Conservation (phyloP, 2,113 vertebrate genomes). For the Triplophysa siluroides region DNA sequence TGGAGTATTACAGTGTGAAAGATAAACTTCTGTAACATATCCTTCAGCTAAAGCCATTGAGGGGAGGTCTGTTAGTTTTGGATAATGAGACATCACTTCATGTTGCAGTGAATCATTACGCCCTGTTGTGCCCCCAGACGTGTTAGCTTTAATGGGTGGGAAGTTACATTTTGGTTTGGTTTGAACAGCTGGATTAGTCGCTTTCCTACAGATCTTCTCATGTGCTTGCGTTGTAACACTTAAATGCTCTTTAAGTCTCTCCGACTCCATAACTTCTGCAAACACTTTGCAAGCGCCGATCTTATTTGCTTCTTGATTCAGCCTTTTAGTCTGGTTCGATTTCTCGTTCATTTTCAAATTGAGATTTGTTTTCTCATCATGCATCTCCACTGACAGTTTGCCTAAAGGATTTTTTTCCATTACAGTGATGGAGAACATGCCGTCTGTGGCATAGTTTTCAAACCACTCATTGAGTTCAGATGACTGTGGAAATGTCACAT, state of each 20-base stretch:
- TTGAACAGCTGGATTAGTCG: background rate
- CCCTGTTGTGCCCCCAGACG: background rate
- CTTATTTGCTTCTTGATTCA: background rate
- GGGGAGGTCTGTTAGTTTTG: conserved; percentile 72
- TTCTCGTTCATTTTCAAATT: conserved; percentile 77
- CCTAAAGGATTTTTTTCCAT: conserved; percentile 79
- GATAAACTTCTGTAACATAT: conserved; percentile 75
- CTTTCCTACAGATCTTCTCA: background rate
- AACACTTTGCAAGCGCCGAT: too few relatives aligned
- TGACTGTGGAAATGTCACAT: conserved; percentile 68
- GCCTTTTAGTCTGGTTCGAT: conserved; percentile 8
- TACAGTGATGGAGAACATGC: conserved; percentile 74
- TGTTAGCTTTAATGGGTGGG: background rate
- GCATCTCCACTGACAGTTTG: conserved; percentile 81
- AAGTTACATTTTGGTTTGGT: background rate
- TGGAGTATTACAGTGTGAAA: conserved; percentile 80
- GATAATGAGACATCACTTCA: background rate
- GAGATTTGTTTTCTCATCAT: conserved; percentile 74
- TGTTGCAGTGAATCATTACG: background rate
- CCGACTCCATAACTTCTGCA: background rate
- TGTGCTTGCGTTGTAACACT: background rate
- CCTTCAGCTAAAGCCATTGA: conserved; percentile 69
- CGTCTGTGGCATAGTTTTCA: conserved; percentile 69
- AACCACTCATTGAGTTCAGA: conserved; percentile 81
- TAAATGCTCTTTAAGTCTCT: background rate